phyloP scores from a whole-genome alignment of 2,888 invertebrate genomes.

The Strigamia crassipes region DNA sequence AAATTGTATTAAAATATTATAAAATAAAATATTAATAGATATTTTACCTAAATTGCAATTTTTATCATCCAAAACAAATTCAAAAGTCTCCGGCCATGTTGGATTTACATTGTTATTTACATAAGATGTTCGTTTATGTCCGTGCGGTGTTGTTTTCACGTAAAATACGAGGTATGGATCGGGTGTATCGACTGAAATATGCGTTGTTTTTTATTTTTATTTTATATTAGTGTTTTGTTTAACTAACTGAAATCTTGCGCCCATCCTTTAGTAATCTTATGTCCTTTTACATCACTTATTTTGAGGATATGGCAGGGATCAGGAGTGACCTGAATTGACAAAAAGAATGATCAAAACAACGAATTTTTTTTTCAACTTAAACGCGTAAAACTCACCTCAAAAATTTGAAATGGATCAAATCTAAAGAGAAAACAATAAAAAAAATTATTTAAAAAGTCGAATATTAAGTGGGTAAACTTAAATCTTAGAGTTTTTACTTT shows the following conservation, averaged over 20 bases:
- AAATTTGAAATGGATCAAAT: no score
- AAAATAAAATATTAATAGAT: neutral
- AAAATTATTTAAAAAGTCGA: no score
- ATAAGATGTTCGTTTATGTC: constrained; percentile 56
- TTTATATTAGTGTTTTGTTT: neutral
- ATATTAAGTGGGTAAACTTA: no score
- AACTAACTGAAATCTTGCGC: constrained; percentile 56
- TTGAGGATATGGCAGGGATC: constrained; percentile 57
- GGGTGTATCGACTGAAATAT: constrained; percentile 58
- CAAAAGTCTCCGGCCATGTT: constrained; percentile 59
- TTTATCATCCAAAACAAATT: constrained; percentile 57
- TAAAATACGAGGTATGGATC: constrained; percentile 59
- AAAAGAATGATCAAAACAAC: no score
- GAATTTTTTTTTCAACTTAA: no score
- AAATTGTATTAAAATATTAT: no score
- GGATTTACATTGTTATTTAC: constrained; percentile 58
- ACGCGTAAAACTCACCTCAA: no score
- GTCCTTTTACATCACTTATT: constrained; percentile 56
- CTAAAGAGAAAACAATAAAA: no score
- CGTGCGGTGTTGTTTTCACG: constrained; percentile 58
- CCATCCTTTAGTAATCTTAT: constrained; percentile 59
- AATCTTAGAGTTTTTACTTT: no score
- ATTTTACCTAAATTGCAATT: constrained; percentile 56
- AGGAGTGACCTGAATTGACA: constrained; percentile 56
- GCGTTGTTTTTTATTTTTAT: neutral